phyloP scores from a whole-genome alignment of 2,888 invertebrate genomes.

The Iphiclides podalirius region DNA sequence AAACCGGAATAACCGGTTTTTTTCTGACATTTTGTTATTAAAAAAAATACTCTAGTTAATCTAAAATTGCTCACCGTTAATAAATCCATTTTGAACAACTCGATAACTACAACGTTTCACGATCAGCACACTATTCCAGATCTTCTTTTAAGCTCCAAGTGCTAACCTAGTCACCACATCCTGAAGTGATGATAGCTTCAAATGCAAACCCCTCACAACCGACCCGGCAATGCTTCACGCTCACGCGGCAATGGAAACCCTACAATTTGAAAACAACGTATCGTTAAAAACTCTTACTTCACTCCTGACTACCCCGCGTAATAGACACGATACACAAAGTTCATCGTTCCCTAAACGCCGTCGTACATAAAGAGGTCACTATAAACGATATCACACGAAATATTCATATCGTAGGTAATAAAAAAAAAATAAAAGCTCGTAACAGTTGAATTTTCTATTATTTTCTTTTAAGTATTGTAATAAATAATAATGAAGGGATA shows the following conservation, averaged over 20 bases:
- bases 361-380: neutral
- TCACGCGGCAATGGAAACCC: conserved; percentile 64
- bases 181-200: conserved; percentile 32
- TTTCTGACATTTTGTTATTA: too few species aligned
- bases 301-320: conserved; percentile 55
- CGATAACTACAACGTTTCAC: too few species aligned
- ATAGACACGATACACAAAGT: too few species aligned
- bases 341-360: neutral
- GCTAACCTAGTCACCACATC: conserved; percentile 54
- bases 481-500: too few species aligned
- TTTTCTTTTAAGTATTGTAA: too few species aligned
- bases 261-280: conserved; percentile 68
- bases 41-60: too few species aligned
- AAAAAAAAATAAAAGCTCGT: neutral
- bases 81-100: too few species aligned
- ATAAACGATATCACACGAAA: neutral
- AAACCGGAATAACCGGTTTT: too few species aligned
- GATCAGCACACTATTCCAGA: too few species aligned
- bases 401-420: neutral
- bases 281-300: conserved; percentile 54
- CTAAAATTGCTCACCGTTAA: too few species aligned
- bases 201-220: conserved; percentile 54
- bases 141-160: too few species aligned
- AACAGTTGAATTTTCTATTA: too few species aligned
- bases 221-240: conserved; percentile 48